Conservation (phyloP, 2,113 vertebrate genomes). For the Calcarius ornatus region DNA sequence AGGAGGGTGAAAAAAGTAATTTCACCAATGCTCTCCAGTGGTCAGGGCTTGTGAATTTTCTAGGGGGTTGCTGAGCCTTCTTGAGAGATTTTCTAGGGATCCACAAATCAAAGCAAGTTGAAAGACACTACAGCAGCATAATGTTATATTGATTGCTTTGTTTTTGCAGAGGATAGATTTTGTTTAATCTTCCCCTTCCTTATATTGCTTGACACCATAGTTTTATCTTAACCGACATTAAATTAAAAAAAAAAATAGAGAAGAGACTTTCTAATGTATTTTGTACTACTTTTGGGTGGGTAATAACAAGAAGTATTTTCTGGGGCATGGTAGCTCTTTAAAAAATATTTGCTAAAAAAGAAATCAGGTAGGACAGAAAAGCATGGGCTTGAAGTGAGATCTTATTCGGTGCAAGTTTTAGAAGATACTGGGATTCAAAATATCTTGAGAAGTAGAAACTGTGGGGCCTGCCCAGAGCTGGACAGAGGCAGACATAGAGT, state of each 20-base stretch:
- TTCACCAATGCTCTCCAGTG: neutral
- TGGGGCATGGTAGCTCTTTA: neutral
- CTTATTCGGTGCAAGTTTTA: neutral
- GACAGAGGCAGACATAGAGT: neutral
- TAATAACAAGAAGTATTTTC: neutral
- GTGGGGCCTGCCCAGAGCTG: neutral
- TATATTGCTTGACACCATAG: conserved; percentile 25
- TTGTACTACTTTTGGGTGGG: neutral
- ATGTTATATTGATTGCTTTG: conserved; percentile 55
- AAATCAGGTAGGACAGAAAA: neutral
- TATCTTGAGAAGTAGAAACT: neutral
- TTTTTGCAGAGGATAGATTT: conserved; percentile 64
- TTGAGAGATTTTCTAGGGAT: neutral
- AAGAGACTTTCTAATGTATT: neutral
- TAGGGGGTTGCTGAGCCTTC: neutral
- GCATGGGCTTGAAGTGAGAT: neutral
- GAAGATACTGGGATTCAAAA: neutral
- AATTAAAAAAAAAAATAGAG: neutral
- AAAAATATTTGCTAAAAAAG: neutral
- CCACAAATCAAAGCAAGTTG: conserved; percentile 49
- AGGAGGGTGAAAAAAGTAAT: neutral
- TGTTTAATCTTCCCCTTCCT: conserved; percentile 60
- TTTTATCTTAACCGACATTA: conserved; percentile 31
- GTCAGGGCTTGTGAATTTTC: neutral
- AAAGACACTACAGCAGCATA: conserved; percentile 20